Evolutionary conservation across 2,113 vertebrate genomes (phyloP).

Genomic region (Petrocephalus zakoni): DNA sequence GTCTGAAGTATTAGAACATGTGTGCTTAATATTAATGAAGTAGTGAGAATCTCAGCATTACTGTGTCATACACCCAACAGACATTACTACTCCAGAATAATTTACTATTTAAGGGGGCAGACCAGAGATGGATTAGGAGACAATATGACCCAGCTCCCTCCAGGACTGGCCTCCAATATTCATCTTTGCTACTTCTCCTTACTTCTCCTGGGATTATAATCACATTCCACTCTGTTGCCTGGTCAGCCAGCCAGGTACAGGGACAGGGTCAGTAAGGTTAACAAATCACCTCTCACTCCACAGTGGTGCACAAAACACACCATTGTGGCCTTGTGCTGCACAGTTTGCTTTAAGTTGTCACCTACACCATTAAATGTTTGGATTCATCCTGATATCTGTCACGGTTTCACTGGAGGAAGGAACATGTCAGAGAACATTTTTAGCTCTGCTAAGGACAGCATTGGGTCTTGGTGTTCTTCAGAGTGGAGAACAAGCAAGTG

Average conservation of each 20-base stretch:
- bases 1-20: background rate
- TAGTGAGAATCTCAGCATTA: background rate
- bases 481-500: background rate
- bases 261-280: background rate
- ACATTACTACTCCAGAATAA: background rate
- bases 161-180: background rate
- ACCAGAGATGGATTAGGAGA: background rate
- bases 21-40: background rate
- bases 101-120: background rate
- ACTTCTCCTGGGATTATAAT: background rate
- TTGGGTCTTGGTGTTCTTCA: background rate
- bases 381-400: background rate
- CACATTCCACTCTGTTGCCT: background rate
- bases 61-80: background rate
- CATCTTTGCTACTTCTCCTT: background rate
- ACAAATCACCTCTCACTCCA: background rate
- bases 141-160: background rate
- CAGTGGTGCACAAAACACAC: background rate
- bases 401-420: background rate
- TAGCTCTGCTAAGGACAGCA: background rate
- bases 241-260: background rate
- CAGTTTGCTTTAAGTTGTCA: background rate
- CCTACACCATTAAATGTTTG: background rate
- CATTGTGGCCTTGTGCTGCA: background rate
- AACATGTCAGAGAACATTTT: background rate